Evolutionary conservation across 1,140 invertebrate genomes (phyloP).

Genomic region (Orussus abietinus): DNA sequence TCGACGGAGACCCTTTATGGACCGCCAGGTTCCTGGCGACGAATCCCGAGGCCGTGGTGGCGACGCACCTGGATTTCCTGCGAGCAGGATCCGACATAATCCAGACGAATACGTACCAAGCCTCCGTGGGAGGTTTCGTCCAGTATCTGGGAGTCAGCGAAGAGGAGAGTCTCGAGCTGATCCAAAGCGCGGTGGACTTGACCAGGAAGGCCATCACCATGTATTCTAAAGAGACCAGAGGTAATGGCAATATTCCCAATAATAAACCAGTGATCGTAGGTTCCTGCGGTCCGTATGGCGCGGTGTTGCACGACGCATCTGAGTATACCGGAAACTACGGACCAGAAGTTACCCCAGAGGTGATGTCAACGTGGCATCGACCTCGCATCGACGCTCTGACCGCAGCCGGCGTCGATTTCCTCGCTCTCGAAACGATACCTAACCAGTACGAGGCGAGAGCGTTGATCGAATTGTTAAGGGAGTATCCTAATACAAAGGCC

Average conservation of each 20-base stretch:
- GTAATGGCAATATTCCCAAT: constrained; percentile 22
- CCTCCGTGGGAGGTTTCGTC: constrained; percentile 73
- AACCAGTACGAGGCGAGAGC: constrained; percentile 76
- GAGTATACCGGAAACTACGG: constrained; percentile 88
- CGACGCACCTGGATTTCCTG: constrained; percentile 76
- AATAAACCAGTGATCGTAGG: constrained; percentile 67
- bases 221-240: constrained; percentile 56
- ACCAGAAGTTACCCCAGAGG: constrained; percentile 61
- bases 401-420: constrained; percentile 72
- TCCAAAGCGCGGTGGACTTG: constrained; percentile 68
- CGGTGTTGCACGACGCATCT: constrained; percentile 81
- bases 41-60: constrained; percentile 69
- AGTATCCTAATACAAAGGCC: constrained; percentile 70
- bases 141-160: constrained; percentile 64
- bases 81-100: constrained; percentile 80
- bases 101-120: constrained; percentile 87
- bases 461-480: constrained; percentile 67
- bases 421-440: constrained; percentile 90
- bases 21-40: constrained; percentile 71
- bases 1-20: constrained; percentile 80
- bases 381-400: constrained; percentile 73
- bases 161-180: constrained; percentile 65
- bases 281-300: constrained; percentile 90
- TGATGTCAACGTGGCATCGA: constrained; percentile 77
- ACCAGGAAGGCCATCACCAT: constrained; percentile 62